Evolutionary conservation across 2,888 invertebrate genomes (phyloP).

Genomic region (Stenodema calcarata): DNA sequence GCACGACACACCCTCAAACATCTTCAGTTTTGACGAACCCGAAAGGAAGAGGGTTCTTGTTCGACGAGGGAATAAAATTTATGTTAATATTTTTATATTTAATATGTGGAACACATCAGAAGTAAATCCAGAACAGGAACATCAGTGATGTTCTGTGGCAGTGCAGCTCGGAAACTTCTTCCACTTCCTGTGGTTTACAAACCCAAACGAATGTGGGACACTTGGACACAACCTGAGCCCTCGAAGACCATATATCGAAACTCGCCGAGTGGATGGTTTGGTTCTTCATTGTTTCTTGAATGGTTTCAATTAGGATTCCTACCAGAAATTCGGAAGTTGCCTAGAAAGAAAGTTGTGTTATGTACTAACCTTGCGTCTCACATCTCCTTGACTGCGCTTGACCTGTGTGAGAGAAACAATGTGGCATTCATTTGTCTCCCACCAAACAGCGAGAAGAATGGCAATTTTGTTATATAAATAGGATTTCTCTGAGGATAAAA

Average conservation of each 20-base stretch:
- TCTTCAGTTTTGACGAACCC: conserved; percentile 61
- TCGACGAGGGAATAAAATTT: conserved; percentile 58
- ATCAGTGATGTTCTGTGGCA: conserved; percentile 60
- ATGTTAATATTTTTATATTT: too few species aligned
- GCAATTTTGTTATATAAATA: too few species aligned
- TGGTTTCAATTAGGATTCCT: conserved; percentile 50
- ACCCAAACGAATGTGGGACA: conserved; percentile 56
- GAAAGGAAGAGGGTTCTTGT: conserved; percentile 58
- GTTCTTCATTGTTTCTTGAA: conserved; percentile 42
- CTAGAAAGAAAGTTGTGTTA: conserved; percentile 57
- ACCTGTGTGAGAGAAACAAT: conserved; percentile 58
- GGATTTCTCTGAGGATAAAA: too few species aligned
- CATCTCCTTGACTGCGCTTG: conserved; percentile 56
- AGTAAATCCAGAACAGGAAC: conserved; percentile 59
- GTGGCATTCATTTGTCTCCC: too few species aligned
- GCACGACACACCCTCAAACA: conserved; percentile 55
- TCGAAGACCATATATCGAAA: conserved; percentile 49
- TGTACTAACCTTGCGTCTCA: conserved; percentile 59
- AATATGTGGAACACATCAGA: conserved; percentile 59
- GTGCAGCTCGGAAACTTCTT: conserved; percentile 59
- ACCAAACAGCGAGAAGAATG: too few species aligned
- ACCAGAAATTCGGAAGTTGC: conserved; percentile 39
- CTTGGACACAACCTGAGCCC: conserved; percentile 59
- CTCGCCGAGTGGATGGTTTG: conserved; percentile 52
- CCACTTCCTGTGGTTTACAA: conserved; percentile 61